These are phyloP conservation scores for Spea multiplicata DNA, from an alignment of 2,113 vertebrate species.

Conservation along the genomic window DNA sequence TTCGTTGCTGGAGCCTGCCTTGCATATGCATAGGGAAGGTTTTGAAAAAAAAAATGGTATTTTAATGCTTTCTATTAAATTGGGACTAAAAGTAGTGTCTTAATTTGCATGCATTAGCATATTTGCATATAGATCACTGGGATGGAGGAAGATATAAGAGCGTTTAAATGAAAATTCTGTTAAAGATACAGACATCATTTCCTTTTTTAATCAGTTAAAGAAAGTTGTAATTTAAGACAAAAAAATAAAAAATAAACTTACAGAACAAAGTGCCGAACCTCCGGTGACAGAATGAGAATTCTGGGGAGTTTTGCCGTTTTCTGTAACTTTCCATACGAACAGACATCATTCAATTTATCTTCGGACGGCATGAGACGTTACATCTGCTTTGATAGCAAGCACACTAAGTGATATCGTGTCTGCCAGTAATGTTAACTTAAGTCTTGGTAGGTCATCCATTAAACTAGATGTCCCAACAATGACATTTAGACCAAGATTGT, in stretches of 20 bases:
- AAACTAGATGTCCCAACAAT: no score
- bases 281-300: no score
- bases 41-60: slow-evolving; percentile 73
- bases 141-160: slow-evolving; percentile 81
- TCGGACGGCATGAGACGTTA: no score
- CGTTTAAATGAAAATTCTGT: slow-evolving; percentile 82
- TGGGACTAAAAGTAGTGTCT: slow-evolving; percentile 86
- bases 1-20: slow-evolving; percentile 69
- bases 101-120: slow-evolving; percentile 86
- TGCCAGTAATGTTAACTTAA: no score
- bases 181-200: slow-evolving; percentile 72
- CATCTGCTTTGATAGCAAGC: no score
- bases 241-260: slow-evolving; percentile 6
- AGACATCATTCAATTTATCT: no score
- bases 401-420: no score
- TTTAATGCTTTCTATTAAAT: slow-evolving; percentile 89
- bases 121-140: slow-evolving; percentile 86
- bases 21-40: slow-evolving; percentile 77
- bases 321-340: no score
- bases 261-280: no score
- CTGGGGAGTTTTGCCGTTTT: no score
- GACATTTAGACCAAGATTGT: no score
- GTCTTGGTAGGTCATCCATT: no score
- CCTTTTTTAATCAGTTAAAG: slow-evolving; percentile 47
- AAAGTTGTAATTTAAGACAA: slow-evolving; percentile 26